These are phyloP conservation scores for Endotricha flammealis DNA, from an alignment of 2,888 invertebrate genomes.

Conservation along the genomic window DNA sequence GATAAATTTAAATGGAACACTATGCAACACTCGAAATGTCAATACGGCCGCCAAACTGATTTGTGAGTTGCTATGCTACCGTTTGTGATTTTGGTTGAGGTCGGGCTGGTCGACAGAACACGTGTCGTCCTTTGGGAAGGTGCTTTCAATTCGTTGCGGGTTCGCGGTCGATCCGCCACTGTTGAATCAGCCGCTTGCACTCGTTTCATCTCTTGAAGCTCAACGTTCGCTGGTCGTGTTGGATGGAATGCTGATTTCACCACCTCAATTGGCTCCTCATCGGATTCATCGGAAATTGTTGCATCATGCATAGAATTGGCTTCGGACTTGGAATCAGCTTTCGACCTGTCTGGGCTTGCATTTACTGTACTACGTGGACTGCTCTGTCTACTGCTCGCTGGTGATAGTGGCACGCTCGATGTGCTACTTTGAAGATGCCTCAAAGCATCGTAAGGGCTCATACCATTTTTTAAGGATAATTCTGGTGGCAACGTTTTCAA, in stretches of 20 bases:
- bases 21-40: constrained; percentile 42
- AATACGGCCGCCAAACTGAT: constrained; percentile 87
- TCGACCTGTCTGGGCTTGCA: constrained; percentile 68
- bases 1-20: constrained; percentile 27
- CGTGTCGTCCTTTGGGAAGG: constrained; percentile 75
- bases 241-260: constrained; percentile 87
- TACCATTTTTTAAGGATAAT: constrained; percentile 72
- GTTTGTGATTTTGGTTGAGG: constrained; percentile 78
- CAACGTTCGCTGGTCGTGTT: constrained; percentile 78
- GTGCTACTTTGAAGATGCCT: constrained; percentile 66
- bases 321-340: constrained; percentile 78
- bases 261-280: constrained; percentile 86
- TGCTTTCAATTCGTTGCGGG: constrained; percentile 79
- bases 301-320: constrained; percentile 81
- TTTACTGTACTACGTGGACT: constrained; percentile 69
- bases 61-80: constrained; percentile 78
- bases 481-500: constrained; percentile 69
- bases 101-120: constrained; percentile 64
- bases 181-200: constrained; percentile 80
- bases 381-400: constrained; percentile 76
- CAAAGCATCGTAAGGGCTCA: constrained; percentile 78
- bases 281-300: constrained; percentile 80
- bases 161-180: constrained; percentile 67
- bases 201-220: constrained; percentile 74
- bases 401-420: constrained; percentile 71